Evolutionary conservation across 2,797 vertebrate genomes (phyloP).

Genomic region (Spheniscus humboldti): DNA sequence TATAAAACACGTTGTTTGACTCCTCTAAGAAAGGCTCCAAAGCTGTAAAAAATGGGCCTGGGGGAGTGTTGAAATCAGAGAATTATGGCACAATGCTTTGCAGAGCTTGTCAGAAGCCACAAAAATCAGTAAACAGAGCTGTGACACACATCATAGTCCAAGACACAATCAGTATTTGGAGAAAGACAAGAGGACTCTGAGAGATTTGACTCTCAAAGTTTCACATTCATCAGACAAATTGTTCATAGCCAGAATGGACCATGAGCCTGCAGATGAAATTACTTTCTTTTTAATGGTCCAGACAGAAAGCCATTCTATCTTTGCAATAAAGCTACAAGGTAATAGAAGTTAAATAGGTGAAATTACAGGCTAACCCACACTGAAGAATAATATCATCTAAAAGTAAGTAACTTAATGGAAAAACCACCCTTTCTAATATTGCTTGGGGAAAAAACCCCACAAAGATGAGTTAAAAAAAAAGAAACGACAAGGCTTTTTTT

Average conservation of each 20-base stretch:
- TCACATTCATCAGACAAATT: not conserved
- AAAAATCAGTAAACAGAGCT: not conserved
- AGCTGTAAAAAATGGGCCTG: not conserved
- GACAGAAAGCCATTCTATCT: not conserved
- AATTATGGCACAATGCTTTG: not conserved
- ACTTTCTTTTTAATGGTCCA: not conserved
- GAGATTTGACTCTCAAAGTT: not conserved
- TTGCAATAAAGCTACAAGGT: not conserved
- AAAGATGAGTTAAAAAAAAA: not conserved
- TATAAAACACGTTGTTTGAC: not conserved
- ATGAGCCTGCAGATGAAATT: not conserved
- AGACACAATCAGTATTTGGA: not conserved
- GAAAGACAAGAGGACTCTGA: not conserved
- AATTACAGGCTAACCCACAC: not conserved
- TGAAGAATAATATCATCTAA: not conserved
- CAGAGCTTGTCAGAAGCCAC: not conserved
- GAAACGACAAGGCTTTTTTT: not conserved
- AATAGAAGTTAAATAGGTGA: not conserved
- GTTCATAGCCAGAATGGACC: not conserved
- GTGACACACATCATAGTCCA: not conserved
- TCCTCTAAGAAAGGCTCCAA: not conserved
- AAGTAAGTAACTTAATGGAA: not conserved
- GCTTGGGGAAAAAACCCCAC: not conserved
- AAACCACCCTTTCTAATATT: not conserved
- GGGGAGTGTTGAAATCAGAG: not conserved